phyloP scores from a whole-genome alignment of 2,113 vertebrate species.

The Megaptera novaeangliae region DNA sequence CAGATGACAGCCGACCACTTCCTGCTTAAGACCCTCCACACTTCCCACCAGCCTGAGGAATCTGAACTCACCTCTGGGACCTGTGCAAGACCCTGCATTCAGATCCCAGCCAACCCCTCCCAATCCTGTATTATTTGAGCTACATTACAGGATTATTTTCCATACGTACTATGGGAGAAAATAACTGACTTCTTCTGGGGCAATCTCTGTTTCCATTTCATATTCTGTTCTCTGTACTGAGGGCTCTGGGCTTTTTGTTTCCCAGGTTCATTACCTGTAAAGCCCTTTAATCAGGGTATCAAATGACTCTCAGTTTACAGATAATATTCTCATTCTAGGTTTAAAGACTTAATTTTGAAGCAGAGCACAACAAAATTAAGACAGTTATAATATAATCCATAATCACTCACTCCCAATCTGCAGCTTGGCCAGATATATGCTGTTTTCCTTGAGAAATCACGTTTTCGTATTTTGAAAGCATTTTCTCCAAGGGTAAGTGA shows the following conservation, averaged over 20 bases:
- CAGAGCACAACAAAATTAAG: neutral
- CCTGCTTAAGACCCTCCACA: neutral
- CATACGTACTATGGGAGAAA: neutral
- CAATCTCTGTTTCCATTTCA: neutral
- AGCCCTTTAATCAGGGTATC: neutral
- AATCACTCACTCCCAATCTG: neutral
- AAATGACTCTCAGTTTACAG: neutral
- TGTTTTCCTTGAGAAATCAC: neutral
- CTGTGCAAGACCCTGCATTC: neutral
- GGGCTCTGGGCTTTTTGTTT: neutral
- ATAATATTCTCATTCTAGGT: neutral
- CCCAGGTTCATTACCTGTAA: neutral
- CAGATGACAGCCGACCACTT: neutral
- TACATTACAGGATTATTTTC: neutral
- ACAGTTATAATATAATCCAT: neutral
- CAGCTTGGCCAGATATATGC: neutral
- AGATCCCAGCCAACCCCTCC: neutral
- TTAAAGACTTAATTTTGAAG: neutral
- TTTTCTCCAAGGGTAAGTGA: neutral
- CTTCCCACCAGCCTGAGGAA: neutral
- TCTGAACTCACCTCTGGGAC: neutral
- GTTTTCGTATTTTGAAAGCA: neutral
- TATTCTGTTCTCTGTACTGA: constrained; percentile 5
- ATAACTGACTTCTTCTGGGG: neutral
- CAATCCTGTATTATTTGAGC: neutral